Evolutionary conservation across 2,888 invertebrate species (phyloP).

Genomic region (Archaeoteleia sp.): DNA sequence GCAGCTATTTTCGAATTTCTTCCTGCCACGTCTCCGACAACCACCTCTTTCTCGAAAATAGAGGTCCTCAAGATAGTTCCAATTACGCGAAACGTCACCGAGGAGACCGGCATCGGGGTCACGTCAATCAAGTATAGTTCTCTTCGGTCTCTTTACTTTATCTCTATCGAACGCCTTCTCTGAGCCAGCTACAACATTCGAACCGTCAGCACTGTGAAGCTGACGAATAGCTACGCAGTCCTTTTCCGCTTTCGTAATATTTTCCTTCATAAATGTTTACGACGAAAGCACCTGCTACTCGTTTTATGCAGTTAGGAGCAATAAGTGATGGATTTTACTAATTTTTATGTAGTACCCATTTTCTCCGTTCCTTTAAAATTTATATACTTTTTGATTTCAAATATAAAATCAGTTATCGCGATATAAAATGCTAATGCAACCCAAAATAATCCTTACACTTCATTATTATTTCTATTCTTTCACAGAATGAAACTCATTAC

Average conservation of each 20-base stretch:
- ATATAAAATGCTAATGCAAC: too few relatives aligned
- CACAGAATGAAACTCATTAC: neutral
- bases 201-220: conserved; percentile 30
- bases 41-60: conserved; percentile 57
- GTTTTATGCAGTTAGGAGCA: neutral
- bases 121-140: conserved; percentile 61
- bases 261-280: conserved; percentile 7
- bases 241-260: conserved; percentile 27
- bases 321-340: neutral
- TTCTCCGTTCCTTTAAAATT: too few relatives aligned
- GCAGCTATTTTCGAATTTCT: conserved; percentile 56
- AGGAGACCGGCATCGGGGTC: conserved; percentile 59
- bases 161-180: conserved; percentile 49
- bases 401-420: too few relatives aligned
- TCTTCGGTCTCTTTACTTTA: conserved; percentile 49
- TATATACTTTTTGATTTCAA: too few relatives aligned
- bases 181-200: conserved; percentile 41
- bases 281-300: conserved; percentile 5
- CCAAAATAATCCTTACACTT: too few relatives aligned
- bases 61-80: conserved; percentile 60
- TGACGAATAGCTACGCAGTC: conserved; percentile 12
- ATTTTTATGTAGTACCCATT: too few relatives aligned
- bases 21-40: conserved; percentile 47
- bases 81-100: conserved; percentile 64
- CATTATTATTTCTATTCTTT: neutral